Evolutionary conservation across 2,888 invertebrate genomes (phyloP).

Genomic region (Penaeus monodon): DNA sequence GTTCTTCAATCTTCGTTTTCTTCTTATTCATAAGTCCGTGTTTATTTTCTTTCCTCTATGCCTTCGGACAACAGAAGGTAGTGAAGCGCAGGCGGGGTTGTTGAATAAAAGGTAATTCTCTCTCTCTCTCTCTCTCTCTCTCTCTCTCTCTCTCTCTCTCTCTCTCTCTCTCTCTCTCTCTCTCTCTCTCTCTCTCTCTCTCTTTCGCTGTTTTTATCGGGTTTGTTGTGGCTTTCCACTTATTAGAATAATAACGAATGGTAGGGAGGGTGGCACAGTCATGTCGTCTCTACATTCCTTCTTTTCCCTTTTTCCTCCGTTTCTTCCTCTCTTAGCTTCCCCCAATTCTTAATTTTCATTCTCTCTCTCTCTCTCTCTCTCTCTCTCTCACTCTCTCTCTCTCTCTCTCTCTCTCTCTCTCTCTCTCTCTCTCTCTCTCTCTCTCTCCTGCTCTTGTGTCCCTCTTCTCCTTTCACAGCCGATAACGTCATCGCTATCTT

Average conservation of each 20-base stretch:
- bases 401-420: neutral
- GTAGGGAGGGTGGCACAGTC: too few species aligned
- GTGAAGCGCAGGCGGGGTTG: too few species aligned
- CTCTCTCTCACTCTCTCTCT: neutral
- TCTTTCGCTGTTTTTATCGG: neutral
- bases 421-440: conserved; percentile 26
- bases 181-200: too few species aligned
- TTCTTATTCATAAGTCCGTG: too few species aligned
- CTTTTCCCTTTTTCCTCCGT: neutral
- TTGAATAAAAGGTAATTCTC: too few species aligned
- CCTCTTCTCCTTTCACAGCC: neutral
- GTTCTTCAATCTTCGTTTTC: too few species aligned
- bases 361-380: conserved; percentile 1
- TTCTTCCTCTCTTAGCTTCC: conserved; percentile 11
- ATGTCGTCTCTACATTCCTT: neutral
- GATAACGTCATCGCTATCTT: conserved; percentile 1
- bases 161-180: neutral
- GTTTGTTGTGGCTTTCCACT: too few species aligned
- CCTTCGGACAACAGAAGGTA: too few species aligned
- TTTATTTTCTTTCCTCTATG: too few species aligned
- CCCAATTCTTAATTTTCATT: too few species aligned
- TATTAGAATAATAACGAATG: too few species aligned
- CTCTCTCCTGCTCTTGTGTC: neutral
- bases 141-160: neutral
- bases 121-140: neutral